Evolutionary conservation across 2,888 invertebrate genomes (phyloP), one percentile per base, ranked within the genome.

Genomic region (Lycia hirtaria): DNA sequence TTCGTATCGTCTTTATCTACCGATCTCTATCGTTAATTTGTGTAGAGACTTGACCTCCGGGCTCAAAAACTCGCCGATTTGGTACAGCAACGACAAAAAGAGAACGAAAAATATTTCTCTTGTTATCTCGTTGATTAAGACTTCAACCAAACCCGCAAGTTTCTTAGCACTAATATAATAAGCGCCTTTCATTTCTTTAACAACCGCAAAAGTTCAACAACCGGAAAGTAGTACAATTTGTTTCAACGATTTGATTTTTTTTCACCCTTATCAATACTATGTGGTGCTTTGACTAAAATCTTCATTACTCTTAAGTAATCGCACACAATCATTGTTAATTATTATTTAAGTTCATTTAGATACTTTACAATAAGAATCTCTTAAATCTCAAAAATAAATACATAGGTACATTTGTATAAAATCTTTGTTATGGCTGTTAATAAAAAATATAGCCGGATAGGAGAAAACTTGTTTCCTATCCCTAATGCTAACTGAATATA

Each of bases 381-480:
- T 30, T 56, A 43, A 49, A 49, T 56, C 47, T 55, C 43, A 43
- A 56, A 56, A 30, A 50, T 30, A 30, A 37, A 44, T 49, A 55
- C 22, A 20, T 48, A 54, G 28, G 19, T 40, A 41, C 2, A 38
- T 19, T 15, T 38, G 44, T 50, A 41, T 41, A n/a, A 0, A 32
- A 38, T 49, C 35, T 48, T 41, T 43, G 33, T 51, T 44, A 51
- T 47, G 51, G 41, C 17, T 50, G 37, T 32, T 22, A 14, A n/a
- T 30, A 12, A 15, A 37, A 20, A n/a, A 26, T 15, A 49, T 12
- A 49, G 30, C 30, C 4, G 10, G 10, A 30, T 30, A n/a, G n/a
- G n/a, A n/a, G n/a, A n/a, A n/a, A n/a, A n/a, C n/a, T n/a, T n/a
- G n/a, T n/a, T n/a, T n/a, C n/a, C n/a, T n/a, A n/a, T n/a, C n/a